Evolutionary conservation across 2,888 invertebrate species (phyloP), one percentile per base, ranked within the genome.

Genomic region (Mycalesis mineus): DNA sequence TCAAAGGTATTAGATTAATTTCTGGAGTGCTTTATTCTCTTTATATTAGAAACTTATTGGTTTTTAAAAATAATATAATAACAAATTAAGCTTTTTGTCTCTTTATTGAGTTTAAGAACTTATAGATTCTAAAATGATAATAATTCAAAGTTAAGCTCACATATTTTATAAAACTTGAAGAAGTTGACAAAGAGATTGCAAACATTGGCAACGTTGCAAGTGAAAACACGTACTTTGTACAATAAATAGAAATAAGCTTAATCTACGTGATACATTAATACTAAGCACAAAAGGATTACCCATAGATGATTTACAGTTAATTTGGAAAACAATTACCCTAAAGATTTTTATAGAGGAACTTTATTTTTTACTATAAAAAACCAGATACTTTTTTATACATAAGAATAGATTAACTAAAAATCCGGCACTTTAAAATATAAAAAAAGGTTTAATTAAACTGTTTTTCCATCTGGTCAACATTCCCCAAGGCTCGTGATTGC

Each of bases 401-500:
- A 1, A 31, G 3, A 31, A 31, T 31, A 37, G 17, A n/a, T 14
- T 42, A 52, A 13, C 17, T 50, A 39, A 48, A 36, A 13, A 40
- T 22, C 22, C 37, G 28, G 37, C 37, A 28, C 49, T 50, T 14
- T 29, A 28, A 39, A 50, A 40, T 29, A 28, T 50, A 39, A 15
- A 31, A 0, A 22, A 14, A 5, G 14, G 7, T 22, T 52, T 31
- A n/a, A 8, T 22, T 17, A 42, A 29, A n/a, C n/a, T 31, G 3
- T 22, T 17, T 11, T 41, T 22, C 22, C 41, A 15, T 41, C 45
- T 55, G 59, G 75, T 88, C 84, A 91, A 78, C 91, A 91, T 73
- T 91, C 91, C 28, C 91, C 91, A 54, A 89, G 75, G 69, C 91
- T 91, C 13, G 91, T 90, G 65, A 91, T 90, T 53, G 91, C 91